Conservation (phyloP, 2,888 invertebrate species). For the Drosophila siamana region DNA sequence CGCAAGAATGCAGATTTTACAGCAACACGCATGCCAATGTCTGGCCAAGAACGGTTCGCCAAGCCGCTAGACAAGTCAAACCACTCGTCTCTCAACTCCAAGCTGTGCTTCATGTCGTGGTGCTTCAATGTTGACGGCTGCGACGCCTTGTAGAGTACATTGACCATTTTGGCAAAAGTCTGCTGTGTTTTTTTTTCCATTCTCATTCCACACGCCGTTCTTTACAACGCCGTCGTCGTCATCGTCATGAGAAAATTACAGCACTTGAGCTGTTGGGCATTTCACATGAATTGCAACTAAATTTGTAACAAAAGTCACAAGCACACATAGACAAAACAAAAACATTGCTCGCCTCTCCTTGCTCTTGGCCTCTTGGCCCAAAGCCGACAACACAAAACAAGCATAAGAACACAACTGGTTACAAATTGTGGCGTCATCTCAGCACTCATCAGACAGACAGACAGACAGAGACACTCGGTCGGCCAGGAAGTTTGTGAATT, state of each 20-base stretch:
- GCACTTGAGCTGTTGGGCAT: constrained; percentile 51
- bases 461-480: too few relatives aligned
- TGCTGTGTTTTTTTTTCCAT: constrained; percentile 10
- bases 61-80: constrained; percentile 72
- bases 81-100: constrained; percentile 64
- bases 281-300: constrained; percentile 77
- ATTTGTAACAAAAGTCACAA: constrained; percentile 68
- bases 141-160: constrained; percentile 60
- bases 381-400: constrained; percentile 11
- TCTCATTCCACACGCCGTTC: constrained; percentile 3
- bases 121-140: constrained; percentile 8
- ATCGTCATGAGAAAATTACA: constrained; percentile 74
- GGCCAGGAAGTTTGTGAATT: constrained; percentile 41
- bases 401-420: too few relatives aligned
- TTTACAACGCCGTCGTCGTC: constrained; percentile 22
- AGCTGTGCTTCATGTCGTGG: constrained; percentile 15
- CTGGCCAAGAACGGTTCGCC: constrained; percentile 59
- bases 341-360: constrained; percentile 22
- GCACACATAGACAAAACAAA: constrained; percentile 33
- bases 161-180: constrained; percentile 75
- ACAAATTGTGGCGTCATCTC: constrained; percentile 46
- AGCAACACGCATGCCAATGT: constrained; percentile 68
- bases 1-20: constrained; percentile 78
- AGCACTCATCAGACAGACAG: constrained; percentile 13
- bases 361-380: constrained; percentile 15